Conservation (phyloP, 2,888 invertebrate species). For the Gibbula magus region DNA sequence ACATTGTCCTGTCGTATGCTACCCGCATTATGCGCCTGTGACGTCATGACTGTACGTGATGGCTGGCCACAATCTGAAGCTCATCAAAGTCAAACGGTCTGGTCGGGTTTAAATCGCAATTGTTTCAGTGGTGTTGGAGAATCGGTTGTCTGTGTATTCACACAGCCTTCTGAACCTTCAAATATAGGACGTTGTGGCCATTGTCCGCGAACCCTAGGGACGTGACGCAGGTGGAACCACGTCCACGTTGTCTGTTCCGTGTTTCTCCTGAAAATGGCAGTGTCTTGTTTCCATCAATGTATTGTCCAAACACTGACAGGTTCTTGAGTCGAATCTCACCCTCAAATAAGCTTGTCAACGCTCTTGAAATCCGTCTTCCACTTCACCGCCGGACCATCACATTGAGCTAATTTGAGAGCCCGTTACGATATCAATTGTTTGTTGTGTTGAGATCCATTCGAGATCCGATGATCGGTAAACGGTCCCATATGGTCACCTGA, state of each 20-base stretch:
- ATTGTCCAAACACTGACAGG: slow-evolving; percentile 19
- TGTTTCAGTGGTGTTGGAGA: no score
- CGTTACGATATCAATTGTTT: slow-evolving; percentile 16
- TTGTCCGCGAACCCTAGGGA: not conserved
- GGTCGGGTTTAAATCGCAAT: not conserved
- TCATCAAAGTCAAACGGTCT: slow-evolving; percentile 10
- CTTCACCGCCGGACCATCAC: not conserved
- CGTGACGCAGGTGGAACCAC: not conserved
- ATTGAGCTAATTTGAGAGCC: slow-evolving; percentile 13
- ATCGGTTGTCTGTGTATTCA: no score
- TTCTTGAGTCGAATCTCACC: not conserved
- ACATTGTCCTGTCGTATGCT: slow-evolving; percentile 17
- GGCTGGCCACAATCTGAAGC: slow-evolving; percentile 1
- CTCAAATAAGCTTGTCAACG: slow-evolving; percentile 6
- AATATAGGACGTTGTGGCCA: not conserved
- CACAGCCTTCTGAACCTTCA: no score
- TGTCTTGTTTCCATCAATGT: not conserved
- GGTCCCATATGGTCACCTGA: slow-evolving; percentile 15
- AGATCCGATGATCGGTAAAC: not conserved
- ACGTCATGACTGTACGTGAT: slow-evolving; percentile 15
- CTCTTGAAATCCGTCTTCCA: not conserved
- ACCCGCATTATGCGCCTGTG: slow-evolving; percentile 11
- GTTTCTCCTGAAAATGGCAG: slow-evolving; percentile 3
- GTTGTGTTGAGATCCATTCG: not conserved
- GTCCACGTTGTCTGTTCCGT: not conserved